A percentile compares a stretch with the other conserved stretches of the same genome.
Conservation (phyloP, 2,888 invertebrate genomes). For the Helleia helle region DNA sequence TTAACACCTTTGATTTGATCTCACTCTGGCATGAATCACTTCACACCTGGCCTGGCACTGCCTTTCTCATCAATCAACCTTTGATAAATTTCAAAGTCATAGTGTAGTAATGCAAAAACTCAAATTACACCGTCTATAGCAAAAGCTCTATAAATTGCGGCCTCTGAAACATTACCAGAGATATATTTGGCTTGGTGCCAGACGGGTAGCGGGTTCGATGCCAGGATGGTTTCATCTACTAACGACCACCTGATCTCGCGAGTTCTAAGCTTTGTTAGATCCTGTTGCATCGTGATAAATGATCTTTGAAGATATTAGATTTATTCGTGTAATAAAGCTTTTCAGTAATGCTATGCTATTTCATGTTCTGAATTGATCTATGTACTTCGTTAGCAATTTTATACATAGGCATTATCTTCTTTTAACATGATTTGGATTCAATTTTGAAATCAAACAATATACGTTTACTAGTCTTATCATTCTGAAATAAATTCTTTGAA, state of each 20-base stretch:
- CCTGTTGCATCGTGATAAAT: conserved; percentile 20
- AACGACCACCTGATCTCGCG: conserved; percentile 24
- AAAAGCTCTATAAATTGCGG: conserved; percentile 28
- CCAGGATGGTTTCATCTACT: conserved; percentile 21
- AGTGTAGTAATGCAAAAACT: conserved; percentile 18
- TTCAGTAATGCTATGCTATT: background rate
- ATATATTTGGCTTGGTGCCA: conserved; percentile 24
- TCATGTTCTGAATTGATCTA: too few relatives aligned
- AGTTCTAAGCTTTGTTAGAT: conserved; percentile 19
- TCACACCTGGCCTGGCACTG: too few relatives aligned
- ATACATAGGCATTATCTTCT: too few relatives aligned
- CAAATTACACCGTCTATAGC: conserved; percentile 25
- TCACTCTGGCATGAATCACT: too few relatives aligned
- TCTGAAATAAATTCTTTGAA: too few relatives aligned
- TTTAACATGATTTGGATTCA: too few relatives aligned
- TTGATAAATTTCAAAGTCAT: background rate
- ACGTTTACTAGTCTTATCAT: too few relatives aligned
- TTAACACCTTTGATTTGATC: too few relatives aligned
- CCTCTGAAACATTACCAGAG: conserved; percentile 18
- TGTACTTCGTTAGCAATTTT: too few relatives aligned
- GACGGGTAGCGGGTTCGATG: conserved; percentile 21
- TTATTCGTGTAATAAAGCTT: conserved; percentile 11
- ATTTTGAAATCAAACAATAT: too few relatives aligned
- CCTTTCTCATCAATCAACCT: too few relatives aligned
- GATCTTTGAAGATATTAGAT: conserved; percentile 14